Base-by-base conservation (phyloP, 30 jellyfish, hydroid and myxozoan genomes). In the Turritopsis rubra region DNA sequence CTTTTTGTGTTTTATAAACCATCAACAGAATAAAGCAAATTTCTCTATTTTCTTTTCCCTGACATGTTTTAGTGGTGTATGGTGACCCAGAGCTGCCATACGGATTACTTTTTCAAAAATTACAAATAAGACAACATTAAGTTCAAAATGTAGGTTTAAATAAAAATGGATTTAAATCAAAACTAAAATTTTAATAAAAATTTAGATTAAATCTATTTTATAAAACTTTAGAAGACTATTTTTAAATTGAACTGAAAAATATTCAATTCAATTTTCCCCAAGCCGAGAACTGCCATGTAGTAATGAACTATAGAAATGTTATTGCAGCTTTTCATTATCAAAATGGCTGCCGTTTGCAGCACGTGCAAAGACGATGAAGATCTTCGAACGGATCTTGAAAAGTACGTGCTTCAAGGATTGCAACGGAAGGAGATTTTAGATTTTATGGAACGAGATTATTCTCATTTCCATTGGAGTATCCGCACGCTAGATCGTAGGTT, bases 381-480 rank as follows among this genome's bases (percentile, higher is more conserved):
- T 41, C 60, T 41, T 41, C 60, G 60, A 41, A 41, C 60, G 5
- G 60, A 41, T 41, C 60, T 41, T 41, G 60, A 41, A 41, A 41
- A 41, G 60, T 41, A 41, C 60, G 60, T 41, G 60, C 60, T 41
- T 5, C 60, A 41, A 41, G 60, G 60, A 41, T 41, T 86, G 83
- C 66, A 79, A 24, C 53, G 91, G 54, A 65, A 21, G 5, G 96
- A 88, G 54, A 88, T 82, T 30, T 88, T 88, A 22, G 85, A 75
- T 82, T n/a, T n/a, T n/a, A n/a, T n/a, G n/a, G n/a, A n/a, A n/a
- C n/a, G n/a, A n/a, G n/a, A n/a, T n/a, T n/a, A n/a, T n/a, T 88
- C 72, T 23, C 88, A 75, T 75, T 88, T 81, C 65, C 29, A 86
- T 28, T 88, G 96, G 96, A 88, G 96, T 53, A 30, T 88, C 75